A percentile compares a stretch with the other conserved stretches of the same genome.
These are phyloP conservation scores for Egretta garzetta DNA, from an alignment of 2,113 vertebrate genomes.

Conservation along the genomic window DNA sequence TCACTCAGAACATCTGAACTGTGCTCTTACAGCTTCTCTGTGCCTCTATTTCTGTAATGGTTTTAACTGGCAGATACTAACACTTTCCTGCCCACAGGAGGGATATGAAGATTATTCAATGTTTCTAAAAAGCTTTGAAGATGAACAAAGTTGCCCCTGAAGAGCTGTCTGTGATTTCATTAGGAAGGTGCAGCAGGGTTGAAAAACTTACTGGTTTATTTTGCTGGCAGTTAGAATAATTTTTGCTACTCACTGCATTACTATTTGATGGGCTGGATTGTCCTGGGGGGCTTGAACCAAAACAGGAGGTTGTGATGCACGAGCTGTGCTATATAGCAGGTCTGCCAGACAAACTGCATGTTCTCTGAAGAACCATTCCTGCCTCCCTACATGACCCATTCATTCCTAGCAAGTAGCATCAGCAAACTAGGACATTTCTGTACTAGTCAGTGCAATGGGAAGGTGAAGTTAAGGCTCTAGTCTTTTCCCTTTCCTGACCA, in stretches of 20 bases:
- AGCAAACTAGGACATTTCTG: not conserved
- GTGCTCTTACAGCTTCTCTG: not conserved
- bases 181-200: not conserved
- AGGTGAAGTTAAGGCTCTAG: not conserved
- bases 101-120: not conserved
- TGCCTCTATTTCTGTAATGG: not conserved
- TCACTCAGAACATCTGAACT: not conserved
- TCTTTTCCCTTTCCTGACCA: not conserved
- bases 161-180: not conserved
- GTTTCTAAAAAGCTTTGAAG: not conserved
- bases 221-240: not conserved
- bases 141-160: not conserved
- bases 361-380: not conserved
- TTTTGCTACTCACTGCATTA: not conserved
- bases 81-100: not conserved
- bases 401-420: not conserved
- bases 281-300: not conserved
- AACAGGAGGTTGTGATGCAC: not conserved
- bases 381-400: not conserved
- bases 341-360: not conserved
- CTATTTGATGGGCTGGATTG: not conserved
- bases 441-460: not conserved
- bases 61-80: slow-evolving; percentile 8
- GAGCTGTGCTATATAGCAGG: not conserved
- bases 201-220: not conserved